Base-by-base conservation (phyloP, 1,140 invertebrate genomes). In the Leptoteleia sp. region DNA sequence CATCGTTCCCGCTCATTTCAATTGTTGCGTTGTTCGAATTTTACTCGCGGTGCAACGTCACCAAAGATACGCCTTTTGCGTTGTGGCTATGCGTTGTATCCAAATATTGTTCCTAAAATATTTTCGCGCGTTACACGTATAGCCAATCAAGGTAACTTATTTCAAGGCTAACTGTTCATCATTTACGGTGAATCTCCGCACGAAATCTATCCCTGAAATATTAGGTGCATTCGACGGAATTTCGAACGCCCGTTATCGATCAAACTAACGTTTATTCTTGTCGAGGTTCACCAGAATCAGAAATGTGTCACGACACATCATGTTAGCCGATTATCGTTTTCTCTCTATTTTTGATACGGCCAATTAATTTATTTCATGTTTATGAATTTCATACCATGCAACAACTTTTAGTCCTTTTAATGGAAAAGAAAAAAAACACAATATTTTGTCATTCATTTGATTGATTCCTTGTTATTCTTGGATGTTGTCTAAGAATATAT, bases 91-190 rank as follows among this genome's bases (percentile, higher is more conserved):
- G 80, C 78, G 81, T 82, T 70, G 84, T 87, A 84, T 84, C 85
- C 84, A 87, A 84, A 85, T 86, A 87, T 88, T 86, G 82, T 84
- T 84, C 68, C 79, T 83, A 80, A 76, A 77, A 87, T 88, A 87
- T 88, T 88, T 86, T 77, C 43, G 84, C 84, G 85, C 65, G 61
- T 83, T 83, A 85, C 82, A 77, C 80, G 82, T 83, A 83, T 84
- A 83, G 79, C 55, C 57, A 52, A 64, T 73, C 43, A 27, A 73
- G 76, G 73, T 80, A 79, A 80, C 76, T n/a, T 77, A 29, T 80
- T 67, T 38, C 33, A 37, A 80, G 62, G 75, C 70, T 65, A 78
- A 42, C 48, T 16, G 25, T 47, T 43, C 4, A 8, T 19, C 31
- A 9, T 62, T 48, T 48, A 33, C 3, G 13, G 25, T 22, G 37